Conservation (phyloP, 53 echinoderm and acorn worm species). For the Arbacia lixula region DNA sequence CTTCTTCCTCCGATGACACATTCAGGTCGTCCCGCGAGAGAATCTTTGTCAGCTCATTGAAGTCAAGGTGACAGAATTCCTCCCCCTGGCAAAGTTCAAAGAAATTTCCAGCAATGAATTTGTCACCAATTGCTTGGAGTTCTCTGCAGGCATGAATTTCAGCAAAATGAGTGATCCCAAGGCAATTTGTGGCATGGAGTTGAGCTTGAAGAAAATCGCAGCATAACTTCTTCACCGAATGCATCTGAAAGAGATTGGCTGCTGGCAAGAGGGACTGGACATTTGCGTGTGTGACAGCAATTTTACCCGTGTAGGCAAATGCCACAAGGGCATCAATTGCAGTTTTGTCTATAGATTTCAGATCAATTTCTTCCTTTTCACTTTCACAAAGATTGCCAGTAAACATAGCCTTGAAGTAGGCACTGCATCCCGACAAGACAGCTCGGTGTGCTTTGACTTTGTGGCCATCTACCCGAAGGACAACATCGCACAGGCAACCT, state of each 20-base stretch:
- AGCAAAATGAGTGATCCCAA: conserved; percentile 89
- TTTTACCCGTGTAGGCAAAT: conserved; percentile 92
- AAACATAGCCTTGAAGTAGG: conserved; percentile 96
- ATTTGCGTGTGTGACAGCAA: conserved; percentile 79
- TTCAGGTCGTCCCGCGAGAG: conserved; percentile 74
- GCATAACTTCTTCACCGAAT: conserved; percentile 89
- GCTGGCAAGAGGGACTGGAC: conserved; percentile 88
- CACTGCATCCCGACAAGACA: conserved; percentile 85
- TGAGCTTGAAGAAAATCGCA: conserved; percentile 92
- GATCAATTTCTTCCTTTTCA: conserved; percentile 91
- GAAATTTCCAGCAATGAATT: conserved; percentile 77
- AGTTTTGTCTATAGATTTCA: conserved; percentile 88
- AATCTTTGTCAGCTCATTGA: conserved; percentile 67
- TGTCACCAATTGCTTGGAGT: conserved; percentile 64
- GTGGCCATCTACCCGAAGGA: conserved; percentile 69
- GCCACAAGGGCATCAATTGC: conserved; percentile 80
- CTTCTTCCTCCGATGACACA: conserved; percentile 78
- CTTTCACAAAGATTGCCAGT: conserved; percentile 88
- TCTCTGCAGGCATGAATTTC: conserved; percentile 89
- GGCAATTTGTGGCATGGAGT: conserved; percentile 89
- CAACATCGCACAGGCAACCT: conserved; percentile 80
- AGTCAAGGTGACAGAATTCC: conserved; percentile 81
- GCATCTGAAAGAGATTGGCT: conserved; percentile 91
- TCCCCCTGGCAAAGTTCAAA: conserved; percentile 78
- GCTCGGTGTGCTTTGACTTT: conserved; percentile 84